Conservation (phyloP, 2,797 vertebrate genomes). For the Poeciliopsis paucimaculata region DNA sequence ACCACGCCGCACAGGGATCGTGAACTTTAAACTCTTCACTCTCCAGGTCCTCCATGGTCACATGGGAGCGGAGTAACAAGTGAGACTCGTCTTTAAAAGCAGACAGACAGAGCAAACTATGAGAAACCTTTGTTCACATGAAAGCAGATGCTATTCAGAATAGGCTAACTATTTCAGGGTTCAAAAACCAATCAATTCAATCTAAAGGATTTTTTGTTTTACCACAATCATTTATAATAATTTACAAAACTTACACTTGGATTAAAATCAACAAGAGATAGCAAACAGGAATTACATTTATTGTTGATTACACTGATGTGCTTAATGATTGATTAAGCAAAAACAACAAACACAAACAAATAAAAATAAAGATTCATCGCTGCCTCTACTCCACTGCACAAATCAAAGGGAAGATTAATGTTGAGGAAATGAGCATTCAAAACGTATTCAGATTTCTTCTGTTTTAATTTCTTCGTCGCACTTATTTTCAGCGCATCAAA, state of each 20-base stretch:
- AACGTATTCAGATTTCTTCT: background rate
- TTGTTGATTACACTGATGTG: background rate
- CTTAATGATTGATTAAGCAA: background rate
- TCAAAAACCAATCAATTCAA: background rate
- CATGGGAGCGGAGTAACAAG: constrained; percentile 72
- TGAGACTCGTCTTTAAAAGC: constrained; percentile 77
- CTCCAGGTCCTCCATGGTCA: constrained; percentile 85
- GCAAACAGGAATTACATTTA: background rate
- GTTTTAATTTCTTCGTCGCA: background rate
- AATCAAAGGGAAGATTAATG: background rate
- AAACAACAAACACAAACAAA: background rate
- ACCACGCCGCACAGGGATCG: constrained; percentile 76
- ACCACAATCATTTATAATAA: background rate
- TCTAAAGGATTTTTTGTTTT: background rate
- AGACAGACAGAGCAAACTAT: constrained; percentile 21
- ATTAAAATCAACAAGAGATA: background rate
- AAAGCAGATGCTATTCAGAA: background rate
- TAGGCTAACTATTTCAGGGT: background rate
- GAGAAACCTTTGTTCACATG: constrained; percentile 16
- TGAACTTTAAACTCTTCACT: constrained; percentile 79
- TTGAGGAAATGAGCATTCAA: background rate
- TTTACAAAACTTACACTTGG: too few species aligned
- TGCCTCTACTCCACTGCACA: background rate
- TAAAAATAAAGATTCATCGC: background rate
- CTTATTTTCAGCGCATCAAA: background rate